Base-by-base conservation (phyloP, 2,888 invertebrate species). In the Drosophila hamatofila region DNA sequence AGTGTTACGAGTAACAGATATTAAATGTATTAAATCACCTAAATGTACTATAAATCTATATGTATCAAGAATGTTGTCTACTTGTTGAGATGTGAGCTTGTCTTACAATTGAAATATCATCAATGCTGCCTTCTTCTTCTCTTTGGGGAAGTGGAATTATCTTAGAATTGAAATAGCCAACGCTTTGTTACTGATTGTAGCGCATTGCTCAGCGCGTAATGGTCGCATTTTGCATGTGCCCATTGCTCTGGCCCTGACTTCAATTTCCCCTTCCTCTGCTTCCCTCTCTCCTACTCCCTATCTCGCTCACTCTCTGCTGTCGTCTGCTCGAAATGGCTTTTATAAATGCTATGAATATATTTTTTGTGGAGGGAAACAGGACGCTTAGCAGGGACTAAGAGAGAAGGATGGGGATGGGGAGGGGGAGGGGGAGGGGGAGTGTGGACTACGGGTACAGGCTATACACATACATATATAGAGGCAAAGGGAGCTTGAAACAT, bases 311-410 rank as follows among this genome's bases (percentile, higher is more conserved):
- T 61, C 60, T 61, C 58, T 65, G 72, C 42, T 51, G 68, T 48
- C 63, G 73, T 60, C 69, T 79, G 68, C 72, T 76, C 76, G 72
- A 80, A 84, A 84, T 82, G 87, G 87, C 84, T 84, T 87, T 87
- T 84, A 87, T 76, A 84, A 84, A 87, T 84, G 87, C 82, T 75
- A 87, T 87, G 84, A 87, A 87, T 84, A 83, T 83, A 58, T 56
- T 63, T 75, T 49, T 42, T 16, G 54, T 16, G 7, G 1, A 37
- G 46, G 52, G 12, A 18, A 46, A 27, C 30, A 37, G 57, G 33
- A 44, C 42, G 54, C 54, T 54, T 39, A 23, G 56, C 33, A 21
- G 21, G 16, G 37, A 9, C 9, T 30, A n/a, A 21, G 16, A n/a
- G n/a, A n/a, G n/a, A n/a, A n/a, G n/a, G n/a, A n/a, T n/a, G n/a